phyloP scores from a whole-genome alignment of 2,113 vertebrate genomes.

The Oreotrochilus melanogaster region DNA sequence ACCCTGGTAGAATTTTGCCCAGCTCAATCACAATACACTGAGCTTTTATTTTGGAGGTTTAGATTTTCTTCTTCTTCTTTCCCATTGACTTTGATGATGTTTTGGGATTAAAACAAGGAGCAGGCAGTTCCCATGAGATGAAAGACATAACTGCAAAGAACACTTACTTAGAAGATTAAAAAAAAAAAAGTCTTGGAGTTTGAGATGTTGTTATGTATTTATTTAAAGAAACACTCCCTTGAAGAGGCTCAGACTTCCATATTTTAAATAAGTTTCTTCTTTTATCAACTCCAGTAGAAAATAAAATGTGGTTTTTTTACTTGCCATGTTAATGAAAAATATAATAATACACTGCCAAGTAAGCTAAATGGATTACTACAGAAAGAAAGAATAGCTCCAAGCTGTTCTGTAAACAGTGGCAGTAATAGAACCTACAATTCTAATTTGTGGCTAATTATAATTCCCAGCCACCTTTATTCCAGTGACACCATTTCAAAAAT shows the following conservation, averaged over 20 bases:
- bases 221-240: constrained; percentile 27
- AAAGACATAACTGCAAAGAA: constrained; percentile 52
- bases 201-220: constrained; percentile 16
- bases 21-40: neutral
- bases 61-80: neutral
- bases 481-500: neutral
- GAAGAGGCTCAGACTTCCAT: neutral
- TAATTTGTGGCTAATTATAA: neutral
- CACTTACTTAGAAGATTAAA: constrained; percentile 32
- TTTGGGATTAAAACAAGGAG: constrained; percentile 55
- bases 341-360: neutral
- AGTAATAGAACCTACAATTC: neutral
- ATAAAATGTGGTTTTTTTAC: neutral
- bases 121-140: constrained; percentile 57
- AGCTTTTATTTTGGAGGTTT: constrained; percentile 40
- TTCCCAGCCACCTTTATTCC: neutral
- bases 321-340: neutral
- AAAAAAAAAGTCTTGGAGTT: neutral
- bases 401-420: neutral
- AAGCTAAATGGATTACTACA: neutral
- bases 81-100: constrained; percentile 33
- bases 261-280: neutral
- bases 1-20: neutral
- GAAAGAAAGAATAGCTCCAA: neutral
- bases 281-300: neutral